Base-by-base conservation (phyloP, 23 tunicate genomes). In the Styela plicata region DNA sequence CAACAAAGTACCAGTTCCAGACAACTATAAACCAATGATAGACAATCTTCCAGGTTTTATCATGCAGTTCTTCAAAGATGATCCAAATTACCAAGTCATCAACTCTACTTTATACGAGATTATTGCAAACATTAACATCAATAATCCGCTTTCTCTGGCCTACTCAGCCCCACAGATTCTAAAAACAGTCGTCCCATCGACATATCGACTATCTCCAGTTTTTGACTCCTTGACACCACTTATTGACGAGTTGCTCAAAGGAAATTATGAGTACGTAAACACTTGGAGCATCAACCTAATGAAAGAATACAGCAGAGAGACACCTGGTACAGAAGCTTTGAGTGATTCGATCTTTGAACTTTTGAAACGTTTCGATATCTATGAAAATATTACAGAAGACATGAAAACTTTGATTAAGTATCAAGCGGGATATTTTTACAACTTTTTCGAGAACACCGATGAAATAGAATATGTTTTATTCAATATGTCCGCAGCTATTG, bases 31-130 rank as follows among this genome's bases (percentile, higher is more conserved):
- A 30, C 77, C 32, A 3, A 22, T 71, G 34, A 71, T 71, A 18
- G 77, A 71, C 17, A 71, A 71, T 71, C 35, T 71, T 3, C 77
- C 77, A 2, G 77, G 77, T 16, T 71, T 71, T 17, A 71, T 71
- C 17, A 30, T 71, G 35, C 77, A 71, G 17, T 71, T 28, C 36
- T 21, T 71, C 34, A 31, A 71, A 34, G 34, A 71, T 34, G 77
- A 71, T 30, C 37, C 36, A 28, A 28, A 21, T 34, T 71, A 71
- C 17, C 37, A 71, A 5, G 17, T 3, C 17, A 28, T 71, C 36
- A 71, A 71, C 17, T 18, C 32, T 33, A 30, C 77, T 2, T 5
- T 71, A 16, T 71, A 28, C 35, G 3, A 3, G 3, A 36, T 34
- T 21, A 5, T 71, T 7, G 32, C 77, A 31, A 32, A 34, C 36